A percentile compares a stretch with the other conserved stretches of the same genome.
phyloP scores from a whole-genome alignment of 2,888 invertebrate genomes.

The Dicranocentrus wangi region DNA sequence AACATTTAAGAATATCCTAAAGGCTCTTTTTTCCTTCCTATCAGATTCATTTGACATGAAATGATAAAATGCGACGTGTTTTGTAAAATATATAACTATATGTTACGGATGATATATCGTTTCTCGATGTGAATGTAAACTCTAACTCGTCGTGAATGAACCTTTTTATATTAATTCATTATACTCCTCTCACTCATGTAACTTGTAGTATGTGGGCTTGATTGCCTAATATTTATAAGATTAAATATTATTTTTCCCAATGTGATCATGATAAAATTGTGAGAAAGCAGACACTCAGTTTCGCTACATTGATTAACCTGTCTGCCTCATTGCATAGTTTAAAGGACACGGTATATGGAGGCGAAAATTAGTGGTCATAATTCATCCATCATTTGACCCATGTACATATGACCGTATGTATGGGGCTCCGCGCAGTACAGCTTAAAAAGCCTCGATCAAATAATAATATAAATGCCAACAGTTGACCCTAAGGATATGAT shows the following conservation, averaged over 20 bases:
- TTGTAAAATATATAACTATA: slow-evolving; percentile 33
- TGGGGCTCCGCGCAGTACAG: no score
- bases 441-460: background rate
- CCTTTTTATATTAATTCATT: no score
- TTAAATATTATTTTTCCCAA: no score
- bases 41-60: slow-evolving; percentile 4
- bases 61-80: slow-evolving; percentile 30
- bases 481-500: slow-evolving; percentile 43
- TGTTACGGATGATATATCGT: slow-evolving; percentile 50
- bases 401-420: slow-evolving; percentile 3
- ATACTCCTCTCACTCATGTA: no score
- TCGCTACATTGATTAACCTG: no score
- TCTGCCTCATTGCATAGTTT: slow-evolving; percentile 4
- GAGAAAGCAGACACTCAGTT: no score
- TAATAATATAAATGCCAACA: slow-evolving; percentile 45
- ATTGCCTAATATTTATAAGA: no score
- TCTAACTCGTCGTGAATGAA: no score
- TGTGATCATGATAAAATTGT: no score
- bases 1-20: slow-evolving; percentile 28
- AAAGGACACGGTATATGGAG: background rate
- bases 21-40: slow-evolving; percentile 35
- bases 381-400: slow-evolving; percentile 40
- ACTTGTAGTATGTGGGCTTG: no score
- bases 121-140: slow-evolving; percentile 30
- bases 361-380: slow-evolving; percentile 20